Evolutionary conservation across 2,797 vertebrate genomes (phyloP), one percentile per base, ranked within the genome.

Genomic region (Astyanax mexicanus): DNA sequence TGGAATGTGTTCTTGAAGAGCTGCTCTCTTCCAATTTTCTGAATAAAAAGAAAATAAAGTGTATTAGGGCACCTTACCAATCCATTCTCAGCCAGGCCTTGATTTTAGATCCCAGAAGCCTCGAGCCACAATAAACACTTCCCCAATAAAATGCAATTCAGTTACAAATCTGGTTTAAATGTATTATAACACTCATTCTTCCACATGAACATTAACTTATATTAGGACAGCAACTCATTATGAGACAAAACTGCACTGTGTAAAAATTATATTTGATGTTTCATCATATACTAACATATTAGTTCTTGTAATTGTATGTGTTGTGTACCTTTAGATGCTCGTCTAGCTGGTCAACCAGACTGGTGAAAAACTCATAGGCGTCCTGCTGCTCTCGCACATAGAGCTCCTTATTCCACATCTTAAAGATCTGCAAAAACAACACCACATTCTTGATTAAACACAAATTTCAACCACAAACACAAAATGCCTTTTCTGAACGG

Each of bases 1-100:
- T 99, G 98, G 88, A 99, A 99, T 6, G 98, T 99, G 87, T 98
- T 99, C 90, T 99, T 99, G 91, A 99, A 99, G 86, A 99, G 95
- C 82, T 99, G 98, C 45, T 99, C 98, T 88, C 97, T 92, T 49
- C 97, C 97, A 85, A 99, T 97, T 98, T 99, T 99, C 98, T 99
- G 87, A 66, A 66, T 11, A 10, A 69, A 3, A 32, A 58, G 21
- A 62, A 3, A 68, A 47, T 3, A 25, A n/a, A n/a, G n/a, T n/a
- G n/a, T n/a, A n/a, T n/a, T n/a, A 12, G 25, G 21, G 19, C 19
- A 11, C 3, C 11, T 27, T 32, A 32, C 29, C 29, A 27, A 11
- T 1, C 12, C 9, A 35, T 1, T 9, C 15, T 60, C 15, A 57
- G 54, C 6, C 32, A 32, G 1, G 13, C 13, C 3, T 37, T 0